Percentiles rank a stretch among this genome's conserved stretches.
Evolutionary conservation across 2,797 vertebrate species (phyloP).

Genomic region (Stomatorhinus walkeri): DNA sequence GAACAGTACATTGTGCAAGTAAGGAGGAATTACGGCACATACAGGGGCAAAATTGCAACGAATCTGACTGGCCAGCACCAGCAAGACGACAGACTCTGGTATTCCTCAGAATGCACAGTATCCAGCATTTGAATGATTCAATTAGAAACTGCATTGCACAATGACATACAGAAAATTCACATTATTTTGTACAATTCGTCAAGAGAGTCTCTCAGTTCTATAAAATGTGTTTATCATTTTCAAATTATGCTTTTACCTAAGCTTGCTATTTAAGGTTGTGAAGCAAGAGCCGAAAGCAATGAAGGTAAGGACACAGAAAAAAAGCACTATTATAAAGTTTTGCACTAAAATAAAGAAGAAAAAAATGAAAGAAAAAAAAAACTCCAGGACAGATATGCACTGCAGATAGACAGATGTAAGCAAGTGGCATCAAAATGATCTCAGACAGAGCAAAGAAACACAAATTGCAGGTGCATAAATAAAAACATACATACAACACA

Average conservation of each 20-base stretch:
- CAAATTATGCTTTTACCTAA: conserved; percentile 7
- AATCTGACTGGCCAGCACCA: conserved; percentile 12
- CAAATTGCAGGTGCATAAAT: not conserved
- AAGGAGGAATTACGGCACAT: conserved; percentile 14
- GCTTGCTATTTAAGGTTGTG: not conserved
- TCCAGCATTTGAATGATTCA: conserved; percentile 25
- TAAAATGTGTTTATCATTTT: conserved; percentile 16
- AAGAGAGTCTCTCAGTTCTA: conserved; percentile 18
- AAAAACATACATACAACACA: not conserved
- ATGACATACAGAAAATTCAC: conserved; percentile 21
- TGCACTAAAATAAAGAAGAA: not conserved
- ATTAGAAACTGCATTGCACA: conserved; percentile 22
- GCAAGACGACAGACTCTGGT: conserved; percentile 10
- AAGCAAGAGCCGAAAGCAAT: conserved; percentile 9
- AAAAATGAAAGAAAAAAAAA: not conserved
- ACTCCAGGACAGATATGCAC: conserved; percentile 6
- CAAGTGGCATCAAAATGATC: not conserved
- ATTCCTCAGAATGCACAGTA: conserved; percentile 21
- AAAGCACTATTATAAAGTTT: conserved; percentile 13
- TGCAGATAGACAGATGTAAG: conserved; percentile 14
- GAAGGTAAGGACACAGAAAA: not conserved
- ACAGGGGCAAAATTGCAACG: not conserved
- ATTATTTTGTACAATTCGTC: conserved; percentile 19
- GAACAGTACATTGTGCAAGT: conserved; percentile 24
- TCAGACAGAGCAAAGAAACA: conserved; percentile 1